A percentile compares a stretch with the other conserved stretches of the same genome.
Conservation (phyloP, 2,113 vertebrate species). For the Pseudolaguvia tuberculata region DNA sequence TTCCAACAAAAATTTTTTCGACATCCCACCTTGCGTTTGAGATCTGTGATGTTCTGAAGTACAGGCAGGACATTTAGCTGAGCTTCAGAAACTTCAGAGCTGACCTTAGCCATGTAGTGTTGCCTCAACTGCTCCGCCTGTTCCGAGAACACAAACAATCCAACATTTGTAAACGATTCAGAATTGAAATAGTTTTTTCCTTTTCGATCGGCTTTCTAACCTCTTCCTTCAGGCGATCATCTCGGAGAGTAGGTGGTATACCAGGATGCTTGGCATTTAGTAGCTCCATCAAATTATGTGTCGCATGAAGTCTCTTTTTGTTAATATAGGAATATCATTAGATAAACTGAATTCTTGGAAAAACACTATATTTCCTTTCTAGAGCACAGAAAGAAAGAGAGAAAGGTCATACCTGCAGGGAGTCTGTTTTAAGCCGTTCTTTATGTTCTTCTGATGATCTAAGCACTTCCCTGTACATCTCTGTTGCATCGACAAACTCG, state of each 20-base stretch:
- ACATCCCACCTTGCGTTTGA: conserved; percentile 82
- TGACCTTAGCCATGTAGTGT: conserved; percentile 97
- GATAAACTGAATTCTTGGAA: neutral
- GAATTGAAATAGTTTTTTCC: neutral
- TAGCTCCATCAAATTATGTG: conserved; percentile 93
- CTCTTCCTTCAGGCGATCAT: conserved; percentile 88
- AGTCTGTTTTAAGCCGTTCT: conserved; percentile 92
- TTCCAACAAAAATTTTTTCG: conserved; percentile 32
- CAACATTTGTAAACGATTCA: neutral
- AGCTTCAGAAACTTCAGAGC: conserved; percentile 89
- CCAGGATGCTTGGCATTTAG: conserved; percentile 84
- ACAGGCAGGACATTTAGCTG: conserved; percentile 86
- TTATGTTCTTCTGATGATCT: conserved; percentile 97
- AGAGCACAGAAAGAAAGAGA: neutral
- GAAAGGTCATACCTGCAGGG: conserved; percentile 77
- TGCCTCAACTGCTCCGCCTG: conserved; percentile 89
- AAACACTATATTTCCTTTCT: neutral
- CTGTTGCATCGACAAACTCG: conserved; percentile 78
- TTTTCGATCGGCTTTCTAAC: conserved; percentile 57
- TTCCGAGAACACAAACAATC: neutral
- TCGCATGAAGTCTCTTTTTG: conserved; percentile 89
- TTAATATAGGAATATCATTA: conserved; percentile 32
- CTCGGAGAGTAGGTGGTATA: conserved; percentile 90
- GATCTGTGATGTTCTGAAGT: conserved; percentile 83
- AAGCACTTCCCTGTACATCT: conserved; percentile 92